Evolutionary conservation across 2,888 invertebrate species (phyloP).

Genomic region (Calameuta pallipes): DNA sequence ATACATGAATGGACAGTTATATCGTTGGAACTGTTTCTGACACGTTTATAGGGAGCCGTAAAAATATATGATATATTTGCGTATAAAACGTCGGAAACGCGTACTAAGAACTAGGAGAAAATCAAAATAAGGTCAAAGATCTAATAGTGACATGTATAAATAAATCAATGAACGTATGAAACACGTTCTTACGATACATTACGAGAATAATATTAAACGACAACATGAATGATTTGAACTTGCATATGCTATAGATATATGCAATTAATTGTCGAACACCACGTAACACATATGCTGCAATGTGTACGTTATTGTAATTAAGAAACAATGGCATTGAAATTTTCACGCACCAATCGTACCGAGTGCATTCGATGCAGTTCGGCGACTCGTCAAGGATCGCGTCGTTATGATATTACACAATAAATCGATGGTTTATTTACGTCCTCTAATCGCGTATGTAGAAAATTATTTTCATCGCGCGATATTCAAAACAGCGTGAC

Average conservation of each 20-base stretch:
- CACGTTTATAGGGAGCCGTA: not conserved
- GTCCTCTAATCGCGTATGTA: not conserved
- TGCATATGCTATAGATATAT: not conserved
- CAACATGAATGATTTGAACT: not conserved
- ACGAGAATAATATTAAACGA: not conserved
- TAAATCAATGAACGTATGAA: not conserved
- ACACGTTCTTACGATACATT: not conserved
- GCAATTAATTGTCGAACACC: not conserved
- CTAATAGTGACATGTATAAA: not conserved
- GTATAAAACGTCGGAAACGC: not conserved
- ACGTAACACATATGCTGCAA: not conserved
- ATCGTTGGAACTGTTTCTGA: not conserved
- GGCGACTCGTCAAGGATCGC: not conserved
- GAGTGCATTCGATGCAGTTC: not conserved
- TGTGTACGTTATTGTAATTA: not conserved
- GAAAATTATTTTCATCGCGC: not conserved
- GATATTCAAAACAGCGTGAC: not conserved
- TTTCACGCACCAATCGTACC: not conserved
- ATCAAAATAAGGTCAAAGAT: not conserved
- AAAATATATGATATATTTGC: not conserved
- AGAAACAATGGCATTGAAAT: not conserved
- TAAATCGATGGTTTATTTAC: not conserved
- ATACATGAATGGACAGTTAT: not conserved
- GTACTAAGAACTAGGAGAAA: not conserved
- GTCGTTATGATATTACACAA: not conserved